phyloP scores from a whole-genome alignment of 2,888 invertebrate genomes.

The Alloscopus bannaensis region DNA sequence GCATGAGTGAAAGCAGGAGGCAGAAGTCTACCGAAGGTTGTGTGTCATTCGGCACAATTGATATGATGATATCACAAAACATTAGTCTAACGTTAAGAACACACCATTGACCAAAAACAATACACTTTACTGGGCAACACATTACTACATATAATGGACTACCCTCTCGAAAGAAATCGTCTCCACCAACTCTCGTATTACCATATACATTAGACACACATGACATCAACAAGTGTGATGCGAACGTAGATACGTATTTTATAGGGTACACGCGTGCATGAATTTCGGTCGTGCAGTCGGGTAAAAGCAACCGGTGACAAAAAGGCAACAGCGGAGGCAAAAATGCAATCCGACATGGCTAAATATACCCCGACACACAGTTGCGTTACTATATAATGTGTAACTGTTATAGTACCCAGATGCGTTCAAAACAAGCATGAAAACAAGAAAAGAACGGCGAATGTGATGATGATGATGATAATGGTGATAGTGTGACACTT shows the following conservation, averaged over 20 bases:
- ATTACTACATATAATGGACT: no score
- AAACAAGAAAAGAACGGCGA: no score
- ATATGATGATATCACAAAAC: slow-evolving; percentile 8
- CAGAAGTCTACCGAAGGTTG: neutral
- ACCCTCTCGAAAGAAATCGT: no score
- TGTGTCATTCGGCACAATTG: slow-evolving; percentile 10
- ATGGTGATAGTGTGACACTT: no score
- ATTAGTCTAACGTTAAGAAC: slow-evolving; percentile 6
- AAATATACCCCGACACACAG: no score
- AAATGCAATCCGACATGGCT: no score
- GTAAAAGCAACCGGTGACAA: slow-evolving; percentile 7
- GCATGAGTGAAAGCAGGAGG: neutral
- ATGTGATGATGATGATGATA: no score
- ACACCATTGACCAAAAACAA: slow-evolving; percentile 34
- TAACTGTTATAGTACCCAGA: no score
- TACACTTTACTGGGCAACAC: no score
- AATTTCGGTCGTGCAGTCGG: neutral
- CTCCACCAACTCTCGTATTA: no score
- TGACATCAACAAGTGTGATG: slow-evolving; percentile 61
- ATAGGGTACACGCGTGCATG: slow-evolving; percentile 13
- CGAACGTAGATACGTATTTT: slow-evolving; percentile 12
- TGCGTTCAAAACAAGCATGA: no score
- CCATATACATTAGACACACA: slow-evolving; percentile 31
- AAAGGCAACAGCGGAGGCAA: neutral
- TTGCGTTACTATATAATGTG: no score